Percentiles rank a stretch among this genome's conserved stretches.
These are phyloP conservation scores for Gryon sp. DNA, from an alignment of 1,140 invertebrate genomes.

Conservation along the genomic window DNA sequence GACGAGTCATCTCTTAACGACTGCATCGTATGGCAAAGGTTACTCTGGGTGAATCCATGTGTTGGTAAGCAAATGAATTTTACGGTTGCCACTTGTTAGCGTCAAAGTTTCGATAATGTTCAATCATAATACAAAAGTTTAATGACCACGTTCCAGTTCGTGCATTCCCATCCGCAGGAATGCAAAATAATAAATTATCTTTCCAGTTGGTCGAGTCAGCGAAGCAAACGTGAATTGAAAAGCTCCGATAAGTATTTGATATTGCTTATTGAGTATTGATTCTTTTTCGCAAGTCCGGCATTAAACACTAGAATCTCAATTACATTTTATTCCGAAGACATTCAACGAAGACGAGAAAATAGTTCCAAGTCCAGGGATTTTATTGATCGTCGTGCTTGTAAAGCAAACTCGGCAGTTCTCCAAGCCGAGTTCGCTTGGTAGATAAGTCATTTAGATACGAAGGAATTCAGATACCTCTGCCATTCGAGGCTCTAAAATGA, in stretches of 20 bases:
- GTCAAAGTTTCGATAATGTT: too few relatives aligned
- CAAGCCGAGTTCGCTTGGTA: constrained; percentile 39
- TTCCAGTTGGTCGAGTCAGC: constrained; percentile 9
- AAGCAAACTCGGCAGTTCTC: constrained; percentile 63
- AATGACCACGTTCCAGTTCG: too few relatives aligned
- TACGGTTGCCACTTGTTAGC: too few relatives aligned
- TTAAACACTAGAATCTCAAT: constrained; percentile 58
- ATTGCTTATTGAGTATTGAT: constrained; percentile 56
- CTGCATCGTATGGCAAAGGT: constrained; percentile 92
- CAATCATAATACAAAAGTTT: too few relatives aligned
- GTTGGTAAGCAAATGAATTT: constrained; percentile 85
- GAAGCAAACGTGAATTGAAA: constrained; percentile 20
- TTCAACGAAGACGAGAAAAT: constrained; percentile 51
- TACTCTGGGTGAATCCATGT: constrained; percentile 95
- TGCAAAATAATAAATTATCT: constrained; percentile 17
- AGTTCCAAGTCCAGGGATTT: constrained; percentile 55
- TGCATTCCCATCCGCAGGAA: background rate
- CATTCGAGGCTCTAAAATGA: constrained; percentile 24
- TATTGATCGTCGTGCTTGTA: constrained; percentile 61
- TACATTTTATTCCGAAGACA: constrained; percentile 59
- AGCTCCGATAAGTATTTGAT: constrained; percentile 44
- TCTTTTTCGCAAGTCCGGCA: constrained; percentile 33
- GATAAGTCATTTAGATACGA: constrained; percentile 65
- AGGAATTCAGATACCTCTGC: constrained; percentile 52
- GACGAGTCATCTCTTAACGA: constrained; percentile 90